Evolutionary conservation across 1,140 invertebrate genomes (phyloP), one percentile per base, ranked within the genome.

Genomic region (Anastrepha obliqua): DNA sequence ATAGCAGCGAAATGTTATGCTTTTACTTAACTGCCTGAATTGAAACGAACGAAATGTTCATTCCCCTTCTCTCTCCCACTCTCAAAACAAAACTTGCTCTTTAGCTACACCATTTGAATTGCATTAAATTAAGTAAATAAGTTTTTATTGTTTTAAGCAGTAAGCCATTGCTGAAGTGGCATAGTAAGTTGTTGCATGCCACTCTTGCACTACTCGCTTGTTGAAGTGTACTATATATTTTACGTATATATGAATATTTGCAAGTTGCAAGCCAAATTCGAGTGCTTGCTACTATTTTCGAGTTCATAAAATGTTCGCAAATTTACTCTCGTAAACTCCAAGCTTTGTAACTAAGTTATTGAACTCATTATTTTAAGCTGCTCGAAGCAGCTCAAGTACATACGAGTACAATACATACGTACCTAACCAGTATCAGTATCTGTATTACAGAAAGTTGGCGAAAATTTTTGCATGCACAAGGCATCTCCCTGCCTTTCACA

Each of bases 1-100:
- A 87, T 87, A 59, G 87, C 87, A 29, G n/a, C 8, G 67, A 78
- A 78, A 87, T 87, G n/a, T 78, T 87, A 87, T 87, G 17, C 65
- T 87, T 87, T 81, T 78, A 39, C 60, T 87, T 87, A 65, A 60
- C 9, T 62, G 85, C 29, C 17, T 44, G 13, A 20, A 62, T 29
- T 44, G 58, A 86, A 59, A 17, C n/a, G 2, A 29, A 47, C 20
- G 47, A 81, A 3, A 55, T 81, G 74, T 3, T 17, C 39, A 67
- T 67, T 67, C 39, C 20, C 4, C 62, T 20, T 39, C 64, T 42
- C 64, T 11, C 29, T 13, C 64, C 29, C 1, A 67, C 29, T 13
- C 13, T 3, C 39, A 13, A 64, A 67, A 74, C 5, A 42, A 47
- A 29, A 74, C 7, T 47, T 74, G 8, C 4, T 5, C 67, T 17